phyloP scores from a whole-genome alignment of 2,113 vertebrate genomes.

The Hymenochirus boettgeri region DNA sequence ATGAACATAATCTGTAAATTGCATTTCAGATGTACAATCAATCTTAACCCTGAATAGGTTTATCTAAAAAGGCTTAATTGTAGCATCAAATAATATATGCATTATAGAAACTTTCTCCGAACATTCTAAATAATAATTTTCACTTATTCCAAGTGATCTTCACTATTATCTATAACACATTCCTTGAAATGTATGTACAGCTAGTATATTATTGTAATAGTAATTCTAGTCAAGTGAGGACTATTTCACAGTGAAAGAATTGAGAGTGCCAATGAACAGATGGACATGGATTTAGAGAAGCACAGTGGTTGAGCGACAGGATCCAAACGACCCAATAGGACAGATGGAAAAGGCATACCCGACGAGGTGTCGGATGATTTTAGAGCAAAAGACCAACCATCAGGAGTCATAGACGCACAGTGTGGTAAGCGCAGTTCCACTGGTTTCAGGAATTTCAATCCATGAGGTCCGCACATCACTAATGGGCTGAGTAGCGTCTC shows the following conservation, averaged over 20 bases:
- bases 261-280: slow-evolving; percentile 48
- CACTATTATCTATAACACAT: no score
- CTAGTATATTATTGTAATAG: neutral
- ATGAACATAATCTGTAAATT: no score
- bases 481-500: slow-evolving; percentile 96
- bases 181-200: no score
- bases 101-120: no score
- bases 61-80: no score
- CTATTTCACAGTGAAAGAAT: slow-evolving; percentile 58
- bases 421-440: slow-evolving; percentile 98
- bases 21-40: no score
- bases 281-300: slow-evolving; percentile 51
- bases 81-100: no score
- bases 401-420: slow-evolving; percentile 99
- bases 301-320: slow-evolving; percentile 64
- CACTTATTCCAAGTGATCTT: no score
- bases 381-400: slow-evolving; percentile 99
- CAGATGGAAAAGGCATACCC: slow-evolving; percentile 97
- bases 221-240: slow-evolving; percentile 38
- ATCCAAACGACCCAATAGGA: slow-evolving; percentile 85
- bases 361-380: slow-evolving; percentile 99
- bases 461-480: slow-evolving; percentile 97
- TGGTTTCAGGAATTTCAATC: slow-evolving; percentile 97
- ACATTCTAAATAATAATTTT: no score
- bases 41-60: no score